phyloP scores from a whole-genome alignment of 2,888 invertebrate genomes.

The Priapulus caudatus region DNA sequence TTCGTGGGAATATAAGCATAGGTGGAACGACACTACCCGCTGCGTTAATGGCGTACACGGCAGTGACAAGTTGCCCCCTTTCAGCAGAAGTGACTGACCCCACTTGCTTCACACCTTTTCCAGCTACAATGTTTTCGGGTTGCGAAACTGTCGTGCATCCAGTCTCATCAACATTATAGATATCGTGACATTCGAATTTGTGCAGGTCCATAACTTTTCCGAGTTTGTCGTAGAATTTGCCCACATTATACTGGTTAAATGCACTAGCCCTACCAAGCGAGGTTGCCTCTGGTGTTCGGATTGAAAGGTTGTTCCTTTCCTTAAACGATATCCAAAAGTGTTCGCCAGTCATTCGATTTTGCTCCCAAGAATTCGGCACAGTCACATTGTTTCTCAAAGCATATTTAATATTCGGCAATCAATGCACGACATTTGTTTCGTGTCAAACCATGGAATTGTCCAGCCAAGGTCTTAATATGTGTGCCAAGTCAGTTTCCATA shows the following conservation, averaged over 20 bases:
- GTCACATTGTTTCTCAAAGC: too few species aligned
- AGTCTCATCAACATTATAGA: slow-evolving; percentile 14
- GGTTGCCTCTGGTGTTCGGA: slow-evolving; percentile 21
- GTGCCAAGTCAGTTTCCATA: slow-evolving; percentile 13
- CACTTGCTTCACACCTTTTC: slow-evolving; percentile 10
- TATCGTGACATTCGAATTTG: slow-evolving; percentile 5
- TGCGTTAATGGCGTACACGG: slow-evolving; percentile 13
- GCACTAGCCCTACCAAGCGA: slow-evolving; percentile 17
- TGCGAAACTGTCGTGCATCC: slow-evolving; percentile 8
- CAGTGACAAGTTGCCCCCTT: slow-evolving; percentile 16
- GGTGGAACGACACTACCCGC: slow-evolving; percentile 16
- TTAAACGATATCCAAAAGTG: slow-evolving; percentile 8
- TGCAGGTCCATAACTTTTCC: slow-evolving; percentile 4
- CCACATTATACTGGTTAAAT: slow-evolving; percentile 17
- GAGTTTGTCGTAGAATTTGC: slow-evolving; percentile 10
- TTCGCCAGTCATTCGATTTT: too few species aligned
- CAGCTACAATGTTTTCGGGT: slow-evolving; percentile 6
- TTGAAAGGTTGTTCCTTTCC: slow-evolving; percentile 10
- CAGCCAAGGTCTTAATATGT: slow-evolving; percentile 6
- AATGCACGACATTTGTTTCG: slow-evolving; percentile 5
- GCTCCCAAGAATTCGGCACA: too few species aligned
- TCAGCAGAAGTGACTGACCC: slow-evolving; percentile 11
- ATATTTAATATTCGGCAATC: slow-evolving; percentile 6
- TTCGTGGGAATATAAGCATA: slow-evolving; percentile 17
- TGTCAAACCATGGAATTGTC: slow-evolving; percentile 14